phyloP scores from a whole-genome alignment of 2,797 vertebrate genomes.

The Urocyon cinereoargenteus region DNA sequence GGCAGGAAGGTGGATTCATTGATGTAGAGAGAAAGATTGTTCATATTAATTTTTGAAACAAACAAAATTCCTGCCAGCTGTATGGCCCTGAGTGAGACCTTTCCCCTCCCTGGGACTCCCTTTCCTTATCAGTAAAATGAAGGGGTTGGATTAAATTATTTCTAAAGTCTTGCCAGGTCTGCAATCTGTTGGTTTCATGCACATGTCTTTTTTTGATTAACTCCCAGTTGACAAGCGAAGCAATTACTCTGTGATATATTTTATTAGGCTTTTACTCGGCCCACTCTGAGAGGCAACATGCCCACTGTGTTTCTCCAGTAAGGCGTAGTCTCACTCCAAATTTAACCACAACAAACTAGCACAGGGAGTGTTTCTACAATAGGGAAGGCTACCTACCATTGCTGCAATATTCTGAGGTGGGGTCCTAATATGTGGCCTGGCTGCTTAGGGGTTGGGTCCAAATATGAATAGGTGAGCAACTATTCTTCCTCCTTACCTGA shows the following conservation, averaged over 20 bases:
- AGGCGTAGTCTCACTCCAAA: neutral
- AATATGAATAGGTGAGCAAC: neutral
- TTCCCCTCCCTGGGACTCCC: constrained; percentile 8
- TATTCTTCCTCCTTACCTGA: neutral
- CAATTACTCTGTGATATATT: neutral
- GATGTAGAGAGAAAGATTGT: constrained; percentile 55
- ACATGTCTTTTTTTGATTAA: constrained; percentile 45
- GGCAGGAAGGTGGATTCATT: constrained; percentile 33
- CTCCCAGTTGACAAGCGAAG: constrained; percentile 36
- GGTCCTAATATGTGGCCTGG: neutral
- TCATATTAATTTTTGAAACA: constrained; percentile 51
- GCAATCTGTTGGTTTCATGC: constrained; percentile 34
- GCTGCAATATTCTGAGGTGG: neutral
- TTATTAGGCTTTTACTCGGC: neutral
- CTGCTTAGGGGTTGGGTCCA: neutral
- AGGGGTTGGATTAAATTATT: constrained; percentile 51
- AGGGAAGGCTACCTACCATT: neutral
- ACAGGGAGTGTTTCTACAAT: neutral
- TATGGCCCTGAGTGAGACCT: constrained; percentile 40
- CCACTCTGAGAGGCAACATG: neutral
- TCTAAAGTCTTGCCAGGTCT: constrained; percentile 65
- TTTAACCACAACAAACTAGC: neutral
- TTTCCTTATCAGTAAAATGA: constrained; percentile 68
- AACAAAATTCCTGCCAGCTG: constrained; percentile 69
- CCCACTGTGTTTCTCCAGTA: neutral